phyloP scores from a whole-genome alignment of 2,888 invertebrate genomes.

The Drosophila lacicola region DNA sequence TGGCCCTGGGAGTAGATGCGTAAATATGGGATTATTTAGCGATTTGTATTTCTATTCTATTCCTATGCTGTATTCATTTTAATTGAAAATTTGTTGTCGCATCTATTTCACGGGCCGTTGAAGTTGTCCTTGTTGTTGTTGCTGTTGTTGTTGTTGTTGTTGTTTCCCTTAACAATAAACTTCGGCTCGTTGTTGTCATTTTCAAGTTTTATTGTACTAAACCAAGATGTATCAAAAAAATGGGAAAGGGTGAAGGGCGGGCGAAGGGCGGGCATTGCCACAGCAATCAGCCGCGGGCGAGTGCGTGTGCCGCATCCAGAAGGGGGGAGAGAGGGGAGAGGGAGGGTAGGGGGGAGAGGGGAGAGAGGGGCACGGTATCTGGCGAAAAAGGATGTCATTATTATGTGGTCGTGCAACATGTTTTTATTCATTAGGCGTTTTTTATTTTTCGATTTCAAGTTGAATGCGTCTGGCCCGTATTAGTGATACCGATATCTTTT shows the following conservation, averaged over 20 bases:
- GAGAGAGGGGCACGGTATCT: slow-evolving; percentile 27
- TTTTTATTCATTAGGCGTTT: slow-evolving; percentile 66
- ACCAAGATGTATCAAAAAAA: slow-evolving; percentile 37
- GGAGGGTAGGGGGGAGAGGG: neutral
- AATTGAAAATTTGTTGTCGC: slow-evolving; percentile 69
- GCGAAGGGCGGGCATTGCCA: slow-evolving; percentile 18
- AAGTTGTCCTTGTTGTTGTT: slow-evolving; percentile 29
- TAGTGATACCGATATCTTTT: slow-evolving; percentile 57
- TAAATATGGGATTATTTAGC: slow-evolving; percentile 74
- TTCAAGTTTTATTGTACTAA: slow-evolving; percentile 70
- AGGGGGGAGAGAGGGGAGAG: slow-evolving; percentile 2
- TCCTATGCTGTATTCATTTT: slow-evolving; percentile 58
- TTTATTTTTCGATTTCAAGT: slow-evolving; percentile 51
- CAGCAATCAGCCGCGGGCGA: slow-evolving; percentile 65
- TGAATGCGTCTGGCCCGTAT: slow-evolving; percentile 50
- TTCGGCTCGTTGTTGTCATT: slow-evolving; percentile 69
- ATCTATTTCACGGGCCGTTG: slow-evolving; percentile 32
- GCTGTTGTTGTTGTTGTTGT: slow-evolving; percentile 28
- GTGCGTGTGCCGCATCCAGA: slow-evolving; percentile 34
- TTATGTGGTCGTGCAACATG: slow-evolving; percentile 79
- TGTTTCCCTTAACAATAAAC: slow-evolving; percentile 33
- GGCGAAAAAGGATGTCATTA: slow-evolving; percentile 77
- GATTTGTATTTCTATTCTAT: slow-evolving; percentile 46
- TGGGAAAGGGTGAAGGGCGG: slow-evolving; percentile 37
- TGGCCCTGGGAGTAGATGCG: slow-evolving; percentile 39